Percentiles rank a stretch among this genome's conserved stretches.
Evolutionary conservation across 53 echinoderm and acorn worm species (phyloP).

Genomic region (Pentamera pediparva): DNA sequence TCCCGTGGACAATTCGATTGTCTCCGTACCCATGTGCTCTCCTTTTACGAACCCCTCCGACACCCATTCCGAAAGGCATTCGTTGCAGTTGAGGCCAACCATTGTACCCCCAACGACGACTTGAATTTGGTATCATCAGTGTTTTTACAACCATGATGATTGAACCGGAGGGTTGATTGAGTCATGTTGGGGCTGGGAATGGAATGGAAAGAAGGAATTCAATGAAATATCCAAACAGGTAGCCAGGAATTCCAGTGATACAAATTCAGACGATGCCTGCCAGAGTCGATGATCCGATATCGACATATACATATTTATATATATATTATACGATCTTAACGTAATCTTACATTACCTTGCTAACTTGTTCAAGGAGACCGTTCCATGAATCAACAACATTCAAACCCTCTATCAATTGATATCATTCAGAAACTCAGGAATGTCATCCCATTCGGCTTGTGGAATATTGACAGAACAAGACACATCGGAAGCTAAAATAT

Average conservation of each 20-base stretch:
- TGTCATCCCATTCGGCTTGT: too few species aligned
- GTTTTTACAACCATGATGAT: not conserved
- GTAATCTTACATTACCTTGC: too few species aligned
- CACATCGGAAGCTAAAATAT: too few species aligned
- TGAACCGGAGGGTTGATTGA: not conserved
- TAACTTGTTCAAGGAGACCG: too few species aligned
- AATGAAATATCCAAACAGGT: not conserved
- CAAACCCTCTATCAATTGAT: too few species aligned
- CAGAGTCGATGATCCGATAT: not conserved
- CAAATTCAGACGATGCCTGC: not conserved
- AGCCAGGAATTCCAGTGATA: not conserved
- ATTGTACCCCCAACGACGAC: not conserved
- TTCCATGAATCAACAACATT: too few species aligned
- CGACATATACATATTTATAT: too few species aligned
- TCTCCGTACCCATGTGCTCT: not conserved
- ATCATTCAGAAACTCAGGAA: too few species aligned
- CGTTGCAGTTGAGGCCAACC: not conserved
- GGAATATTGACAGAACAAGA: too few species aligned
- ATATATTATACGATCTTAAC: too few species aligned
- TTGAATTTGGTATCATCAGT: not conserved
- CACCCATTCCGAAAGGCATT: not conserved
- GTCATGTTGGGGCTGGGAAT: not conserved
- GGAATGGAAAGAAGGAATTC: not conserved
- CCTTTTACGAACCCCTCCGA: not conserved
- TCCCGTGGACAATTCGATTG: not conserved